These are phyloP conservation scores for Zygogramma bicolorata DNA, from an alignment of 2,888 invertebrate genomes.

Conservation along the genomic window DNA sequence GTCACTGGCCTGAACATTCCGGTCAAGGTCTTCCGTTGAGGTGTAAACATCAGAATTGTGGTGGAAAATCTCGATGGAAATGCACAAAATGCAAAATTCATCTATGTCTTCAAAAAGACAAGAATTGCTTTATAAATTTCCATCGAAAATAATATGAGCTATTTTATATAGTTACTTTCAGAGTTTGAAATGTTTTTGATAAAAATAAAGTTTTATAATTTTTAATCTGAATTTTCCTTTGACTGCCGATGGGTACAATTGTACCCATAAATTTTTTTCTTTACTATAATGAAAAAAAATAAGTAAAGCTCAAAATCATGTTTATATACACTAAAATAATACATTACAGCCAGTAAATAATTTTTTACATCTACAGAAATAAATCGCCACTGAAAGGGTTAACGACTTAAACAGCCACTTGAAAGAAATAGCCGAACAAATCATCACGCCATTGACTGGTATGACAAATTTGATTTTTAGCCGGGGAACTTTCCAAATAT, in stretches of 20 bases:
- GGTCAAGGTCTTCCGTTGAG: slow-evolving; percentile 7
- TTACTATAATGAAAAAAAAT: background rate
- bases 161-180: slow-evolving; percentile 8
- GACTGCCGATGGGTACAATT: slow-evolving; percentile 13
- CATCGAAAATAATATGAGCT: background rate
- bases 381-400: slow-evolving; percentile 14
- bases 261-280: background rate
- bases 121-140: too few species aligned
- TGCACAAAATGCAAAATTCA: slow-evolving; percentile 16
- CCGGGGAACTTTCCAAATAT: too few species aligned
- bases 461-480: too few species aligned
- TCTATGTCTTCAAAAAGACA: too few species aligned
- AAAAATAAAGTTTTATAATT: too few species aligned
- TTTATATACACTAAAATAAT: slow-evolving; percentile 15
- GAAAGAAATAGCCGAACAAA: too few species aligned
- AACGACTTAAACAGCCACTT: too few species aligned
- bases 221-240: background rate
- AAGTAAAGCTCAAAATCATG: slow-evolving; percentile 10
- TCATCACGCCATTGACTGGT: too few species aligned
- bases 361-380: slow-evolving; percentile 4
- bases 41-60: too few species aligned
- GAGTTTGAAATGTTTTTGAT: background rate
- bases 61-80: too few species aligned
- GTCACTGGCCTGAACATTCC: slow-evolving; percentile 8
- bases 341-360: slow-evolving; percentile 1